Evolutionary conservation across 2,797 vertebrate species (phyloP).

Genomic region (Cynodonichthys magdalenae): DNA sequence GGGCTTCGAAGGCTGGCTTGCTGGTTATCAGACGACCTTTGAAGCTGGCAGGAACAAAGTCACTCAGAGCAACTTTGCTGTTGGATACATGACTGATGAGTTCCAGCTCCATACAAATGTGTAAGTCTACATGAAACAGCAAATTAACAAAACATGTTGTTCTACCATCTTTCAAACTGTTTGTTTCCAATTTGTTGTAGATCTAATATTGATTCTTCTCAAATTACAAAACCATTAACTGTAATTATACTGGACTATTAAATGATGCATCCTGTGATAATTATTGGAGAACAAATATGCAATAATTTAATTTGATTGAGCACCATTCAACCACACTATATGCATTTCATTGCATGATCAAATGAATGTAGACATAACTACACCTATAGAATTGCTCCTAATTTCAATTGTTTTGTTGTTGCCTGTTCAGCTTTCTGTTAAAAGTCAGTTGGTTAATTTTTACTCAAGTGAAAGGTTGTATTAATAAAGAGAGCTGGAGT

Average conservation of each 20-base stretch:
- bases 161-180: no score
- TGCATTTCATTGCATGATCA: no score
- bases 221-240: no score
- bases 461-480: slow-evolving; percentile 69
- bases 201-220: no score
- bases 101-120: slow-evolving; percentile 99
- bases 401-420: neutral
- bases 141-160: no score
- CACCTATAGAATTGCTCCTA: neutral
- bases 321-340: no score
- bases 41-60: slow-evolving; percentile 92
- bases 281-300: no score
- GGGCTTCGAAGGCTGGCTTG: slow-evolving; percentile 95
- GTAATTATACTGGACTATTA: no score
- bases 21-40: slow-evolving; percentile 96
- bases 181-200: no score
- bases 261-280: no score
- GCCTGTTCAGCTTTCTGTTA: slow-evolving; percentile 28
- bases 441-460: slow-evolving; percentile 61
- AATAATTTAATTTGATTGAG: no score
- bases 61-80: slow-evolving; percentile 97
- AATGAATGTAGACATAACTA: no score
- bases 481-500: slow-evolving; percentile 40
- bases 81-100: slow-evolving; percentile 95
- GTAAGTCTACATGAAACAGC: slow-evolving; percentile 73